Percentiles rank a stretch among this genome's conserved stretches.
Conservation (phyloP, 2,797 vertebrate species). For the Loriculus beryllinus region DNA sequence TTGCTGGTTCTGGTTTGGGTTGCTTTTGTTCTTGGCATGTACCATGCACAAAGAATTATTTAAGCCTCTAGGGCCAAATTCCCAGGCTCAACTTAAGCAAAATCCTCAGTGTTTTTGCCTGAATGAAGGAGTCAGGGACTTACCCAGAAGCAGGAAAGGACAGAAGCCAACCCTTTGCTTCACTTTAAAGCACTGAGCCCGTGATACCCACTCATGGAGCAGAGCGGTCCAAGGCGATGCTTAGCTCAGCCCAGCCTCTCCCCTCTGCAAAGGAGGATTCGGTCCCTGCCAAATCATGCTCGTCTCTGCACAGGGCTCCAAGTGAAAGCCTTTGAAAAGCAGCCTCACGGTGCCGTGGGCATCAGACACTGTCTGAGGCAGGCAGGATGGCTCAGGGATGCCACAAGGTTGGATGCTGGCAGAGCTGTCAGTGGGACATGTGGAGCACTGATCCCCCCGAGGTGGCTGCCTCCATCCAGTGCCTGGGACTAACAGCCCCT, state of each 20-base stretch:
- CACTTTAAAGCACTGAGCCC: neutral
- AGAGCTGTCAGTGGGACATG: neutral
- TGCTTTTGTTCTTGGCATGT: neutral
- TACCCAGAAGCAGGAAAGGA: neutral
- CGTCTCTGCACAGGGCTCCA: fast-evolving
- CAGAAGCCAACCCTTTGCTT: neutral
- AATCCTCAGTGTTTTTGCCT: neutral
- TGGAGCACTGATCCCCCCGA: neutral
- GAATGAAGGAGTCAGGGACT: neutral
- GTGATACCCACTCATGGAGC: fast-evolving
- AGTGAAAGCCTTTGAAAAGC: neutral
- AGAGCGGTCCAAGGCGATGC: neutral
- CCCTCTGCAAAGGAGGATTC: neutral
- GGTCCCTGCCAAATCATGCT: fast-evolving
- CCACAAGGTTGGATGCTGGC: neutral
- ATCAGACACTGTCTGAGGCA: neutral
- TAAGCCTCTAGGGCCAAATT: conserved; percentile 3
- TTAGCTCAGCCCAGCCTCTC: fast-evolving
- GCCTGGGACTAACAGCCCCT: neutral
- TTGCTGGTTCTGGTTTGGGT: neutral
- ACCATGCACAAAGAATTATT: neutral
- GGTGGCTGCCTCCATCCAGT: neutral
- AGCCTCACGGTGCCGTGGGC: fast-evolving
- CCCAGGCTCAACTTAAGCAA: neutral
- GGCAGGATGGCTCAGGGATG: neutral